Percentiles rank a stretch among this genome's conserved stretches.
Evolutionary conservation across 2,888 invertebrate species (phyloP).

Genomic region (Cynaeus angustus): DNA sequence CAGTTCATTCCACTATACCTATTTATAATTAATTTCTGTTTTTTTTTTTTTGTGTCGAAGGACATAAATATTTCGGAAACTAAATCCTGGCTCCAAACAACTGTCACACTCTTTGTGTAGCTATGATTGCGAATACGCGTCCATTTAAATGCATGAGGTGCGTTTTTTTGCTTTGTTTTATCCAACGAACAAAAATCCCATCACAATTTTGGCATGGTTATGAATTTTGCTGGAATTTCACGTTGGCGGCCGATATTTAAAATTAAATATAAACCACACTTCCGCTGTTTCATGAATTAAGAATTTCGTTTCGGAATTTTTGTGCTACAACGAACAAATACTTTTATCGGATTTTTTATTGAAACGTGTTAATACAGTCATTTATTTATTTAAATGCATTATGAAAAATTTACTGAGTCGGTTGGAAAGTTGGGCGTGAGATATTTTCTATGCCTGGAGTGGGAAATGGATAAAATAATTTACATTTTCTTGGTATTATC

Average conservation of each 20-base stretch:
- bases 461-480: slow-evolving; percentile 22
- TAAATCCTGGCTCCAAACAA: no score
- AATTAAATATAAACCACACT: slow-evolving; percentile 26
- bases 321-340: neutral
- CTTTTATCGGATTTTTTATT: neutral
- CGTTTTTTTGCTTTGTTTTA: neutral
- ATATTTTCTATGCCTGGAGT: slow-evolving; percentile 20
- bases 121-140: neutral
- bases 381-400: neutral
- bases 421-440: slow-evolving; percentile 31
- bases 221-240: slow-evolving; percentile 22
- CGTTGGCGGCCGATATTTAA: slow-evolving; percentile 7
- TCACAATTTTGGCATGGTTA: slow-evolving; percentile 27
- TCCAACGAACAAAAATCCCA: slow-evolving; percentile 1
- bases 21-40: no score
- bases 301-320: neutral
- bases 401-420: neutral
- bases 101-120: neutral
- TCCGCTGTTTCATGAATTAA: slow-evolving; percentile 10
- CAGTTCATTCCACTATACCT: no score
- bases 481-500: slow-evolving; percentile 21
- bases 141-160: neutral
- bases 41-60: no score
- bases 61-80: no score
- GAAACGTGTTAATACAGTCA: neutral